phyloP scores from a whole-genome alignment of 2,797 vertebrate genomes.

The Sandelia bainsii region DNA sequence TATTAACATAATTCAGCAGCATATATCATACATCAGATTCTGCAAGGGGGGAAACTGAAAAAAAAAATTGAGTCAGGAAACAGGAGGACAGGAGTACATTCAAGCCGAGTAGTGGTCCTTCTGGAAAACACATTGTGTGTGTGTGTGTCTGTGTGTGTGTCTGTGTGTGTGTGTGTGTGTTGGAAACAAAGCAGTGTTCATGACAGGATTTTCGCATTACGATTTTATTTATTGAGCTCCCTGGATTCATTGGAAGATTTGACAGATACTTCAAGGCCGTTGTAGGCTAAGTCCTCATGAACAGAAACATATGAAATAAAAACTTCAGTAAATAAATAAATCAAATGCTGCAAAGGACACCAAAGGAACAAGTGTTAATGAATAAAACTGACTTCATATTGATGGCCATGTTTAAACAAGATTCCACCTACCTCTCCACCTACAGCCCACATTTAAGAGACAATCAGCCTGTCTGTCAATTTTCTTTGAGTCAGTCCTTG shows the following conservation, averaged over 20 bases:
- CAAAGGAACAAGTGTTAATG: neutral
- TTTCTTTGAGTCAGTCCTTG: neutral
- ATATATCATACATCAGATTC: slow-evolving; percentile 8
- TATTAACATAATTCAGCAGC: too few species aligned
- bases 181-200: slow-evolving; percentile 53
- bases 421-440: slow-evolving; percentile 11
- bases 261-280: slow-evolving; percentile 52
- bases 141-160: slow-evolving; percentile 33
- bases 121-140: slow-evolving; percentile 56
- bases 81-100: neutral
- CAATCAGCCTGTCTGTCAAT: neutral
- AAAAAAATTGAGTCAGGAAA: too few species aligned
- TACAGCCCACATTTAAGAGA: slow-evolving; percentile 8
- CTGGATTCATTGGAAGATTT: slow-evolving; percentile 56
- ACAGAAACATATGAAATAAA: slow-evolving; percentile 23
- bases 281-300: slow-evolving; percentile 18
- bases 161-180: slow-evolving; percentile 39
- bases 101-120: neutral
- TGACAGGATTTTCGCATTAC: slow-evolving; percentile 52
- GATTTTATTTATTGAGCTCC: slow-evolving; percentile 64
- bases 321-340: neutral
- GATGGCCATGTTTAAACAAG: neutral
- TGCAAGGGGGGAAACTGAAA: neutral
- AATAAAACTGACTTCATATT: neutral
- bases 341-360: neutral